These are phyloP conservation scores for Trichogramma dendrolimi DNA, from an alignment of 2,888 invertebrate species.

Conservation along the genomic window DNA sequence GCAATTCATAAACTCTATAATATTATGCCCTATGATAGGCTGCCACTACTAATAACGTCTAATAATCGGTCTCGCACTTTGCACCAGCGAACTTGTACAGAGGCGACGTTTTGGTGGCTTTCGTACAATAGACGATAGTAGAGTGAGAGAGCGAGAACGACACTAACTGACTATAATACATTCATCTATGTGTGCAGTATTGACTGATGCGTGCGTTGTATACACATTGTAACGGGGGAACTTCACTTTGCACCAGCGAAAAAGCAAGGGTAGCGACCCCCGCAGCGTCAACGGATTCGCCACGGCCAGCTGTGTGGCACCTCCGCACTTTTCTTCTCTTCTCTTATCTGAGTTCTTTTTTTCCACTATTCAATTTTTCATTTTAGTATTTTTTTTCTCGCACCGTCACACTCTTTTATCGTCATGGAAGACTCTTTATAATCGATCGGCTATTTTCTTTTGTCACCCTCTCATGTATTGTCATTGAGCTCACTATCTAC, in stretches of 20 bases:
- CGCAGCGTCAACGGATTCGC: slow-evolving; percentile 42
- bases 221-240: no score
- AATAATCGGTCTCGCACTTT: slow-evolving; percentile 31
- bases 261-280: slow-evolving; percentile 35
- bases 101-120: slow-evolving; percentile 24
- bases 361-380: not conserved
- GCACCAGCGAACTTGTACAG: slow-evolving; percentile 25
- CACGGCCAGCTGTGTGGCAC: slow-evolving; percentile 48
- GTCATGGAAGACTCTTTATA: no score
- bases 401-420: not conserved
- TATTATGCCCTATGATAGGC: slow-evolving; percentile 21
- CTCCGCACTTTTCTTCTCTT: slow-evolving; percentile 28
- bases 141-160: not conserved
- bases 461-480: no score
- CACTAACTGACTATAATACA: no score
- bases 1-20: slow-evolving; percentile 26
- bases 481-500: no score
- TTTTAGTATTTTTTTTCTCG: not conserved
- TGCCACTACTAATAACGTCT: slow-evolving; percentile 28
- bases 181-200: no score
- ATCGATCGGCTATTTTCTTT: no score
- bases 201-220: no score
- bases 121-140: slow-evolving; percentile 13
- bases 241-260: not conserved
- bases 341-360: slow-evolving; percentile 9